A percentile compares a stretch with the other conserved stretches of the same genome.
phyloP scores from a whole-genome alignment of 2,888 invertebrate species.

The Orthosia gothica region DNA sequence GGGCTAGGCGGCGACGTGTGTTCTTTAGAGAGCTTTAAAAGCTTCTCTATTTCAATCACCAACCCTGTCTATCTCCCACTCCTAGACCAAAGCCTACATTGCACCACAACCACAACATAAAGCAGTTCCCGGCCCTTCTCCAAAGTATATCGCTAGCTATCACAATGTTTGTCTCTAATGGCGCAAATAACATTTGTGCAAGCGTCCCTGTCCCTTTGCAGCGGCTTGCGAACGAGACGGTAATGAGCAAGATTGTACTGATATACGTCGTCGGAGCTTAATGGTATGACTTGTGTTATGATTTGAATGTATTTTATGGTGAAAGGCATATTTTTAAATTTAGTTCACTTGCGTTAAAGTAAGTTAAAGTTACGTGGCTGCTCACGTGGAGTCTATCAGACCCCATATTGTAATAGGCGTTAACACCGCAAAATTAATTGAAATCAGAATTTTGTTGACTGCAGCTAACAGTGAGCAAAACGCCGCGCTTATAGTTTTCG shows the following conservation, averaged over 20 bases:
- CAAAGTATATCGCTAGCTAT: constrained; percentile 33
- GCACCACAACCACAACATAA: constrained; percentile 4
- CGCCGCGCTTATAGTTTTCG: no score
- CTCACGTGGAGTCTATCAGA: no score
- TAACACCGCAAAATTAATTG: no score
- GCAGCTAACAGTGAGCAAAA: no score
- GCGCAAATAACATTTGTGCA: constrained; percentile 50
- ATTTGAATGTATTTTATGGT: constrained; percentile 1
- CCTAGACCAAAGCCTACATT: constrained; percentile 1
- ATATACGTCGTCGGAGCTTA: constrained; percentile 23
- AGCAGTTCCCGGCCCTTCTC: not conserved
- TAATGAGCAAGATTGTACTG: constrained; percentile 55
- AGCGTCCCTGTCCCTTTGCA: constrained; percentile 35
- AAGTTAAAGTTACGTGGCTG: no score
- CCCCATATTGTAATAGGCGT: no score
- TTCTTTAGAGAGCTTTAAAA: not conserved
- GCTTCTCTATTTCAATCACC: not conserved
- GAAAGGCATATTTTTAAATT: not conserved
- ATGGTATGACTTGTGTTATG: constrained; percentile 16
- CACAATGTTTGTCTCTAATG: constrained; percentile 51
- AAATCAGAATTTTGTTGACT: no score
- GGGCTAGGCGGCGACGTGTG: no score
- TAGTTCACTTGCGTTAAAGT: no score
- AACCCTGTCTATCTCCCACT: not conserved
- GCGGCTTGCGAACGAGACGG: constrained; percentile 4